A percentile compares a stretch with the other conserved stretches of the same genome.
phyloP scores from a whole-genome alignment of 1,140 invertebrate species.

The Pomacea maculata region DNA sequence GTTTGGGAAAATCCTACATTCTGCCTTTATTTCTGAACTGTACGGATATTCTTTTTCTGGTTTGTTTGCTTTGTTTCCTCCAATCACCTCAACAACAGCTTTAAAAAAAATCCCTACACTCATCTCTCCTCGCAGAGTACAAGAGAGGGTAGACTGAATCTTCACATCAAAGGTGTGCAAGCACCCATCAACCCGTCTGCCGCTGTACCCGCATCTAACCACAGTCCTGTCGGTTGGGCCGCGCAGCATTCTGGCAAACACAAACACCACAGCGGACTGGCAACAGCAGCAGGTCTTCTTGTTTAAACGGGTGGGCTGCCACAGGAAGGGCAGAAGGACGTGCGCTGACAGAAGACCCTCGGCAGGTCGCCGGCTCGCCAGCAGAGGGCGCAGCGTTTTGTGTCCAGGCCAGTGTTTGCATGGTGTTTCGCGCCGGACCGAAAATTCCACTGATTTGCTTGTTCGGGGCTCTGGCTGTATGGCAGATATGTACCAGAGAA shows the following conservation, averaged over 20 bases:
- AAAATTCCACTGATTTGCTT: conserved; percentile 24
- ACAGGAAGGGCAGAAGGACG: background rate
- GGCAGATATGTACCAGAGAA: conserved; percentile 8
- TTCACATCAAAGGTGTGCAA: background rate
- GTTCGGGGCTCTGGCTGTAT: background rate
- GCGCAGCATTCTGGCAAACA: conserved; percentile 13
- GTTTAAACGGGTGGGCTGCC: conserved; percentile 21
- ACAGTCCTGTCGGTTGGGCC: background rate
- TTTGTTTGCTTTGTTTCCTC: too few species aligned
- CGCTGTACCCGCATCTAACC: background rate
- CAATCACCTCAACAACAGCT: too few species aligned
- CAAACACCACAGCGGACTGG: background rate
- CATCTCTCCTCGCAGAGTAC: too few species aligned
- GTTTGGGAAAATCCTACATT: too few species aligned
- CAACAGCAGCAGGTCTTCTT: background rate
- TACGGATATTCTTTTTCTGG: too few species aligned
- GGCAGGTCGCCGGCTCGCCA: background rate
- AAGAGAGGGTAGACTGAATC: background rate
- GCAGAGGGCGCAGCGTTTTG: conserved; percentile 1
- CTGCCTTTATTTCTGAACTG: too few species aligned
- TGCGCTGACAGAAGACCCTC: background rate
- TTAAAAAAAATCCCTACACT: too few species aligned
- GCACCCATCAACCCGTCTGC: background rate
- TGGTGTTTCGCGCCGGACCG: conserved; percentile 19
- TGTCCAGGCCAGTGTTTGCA: conserved; percentile 17